Conservation (phyloP, 2,888 invertebrate species). For the Trachelus stipa region DNA sequence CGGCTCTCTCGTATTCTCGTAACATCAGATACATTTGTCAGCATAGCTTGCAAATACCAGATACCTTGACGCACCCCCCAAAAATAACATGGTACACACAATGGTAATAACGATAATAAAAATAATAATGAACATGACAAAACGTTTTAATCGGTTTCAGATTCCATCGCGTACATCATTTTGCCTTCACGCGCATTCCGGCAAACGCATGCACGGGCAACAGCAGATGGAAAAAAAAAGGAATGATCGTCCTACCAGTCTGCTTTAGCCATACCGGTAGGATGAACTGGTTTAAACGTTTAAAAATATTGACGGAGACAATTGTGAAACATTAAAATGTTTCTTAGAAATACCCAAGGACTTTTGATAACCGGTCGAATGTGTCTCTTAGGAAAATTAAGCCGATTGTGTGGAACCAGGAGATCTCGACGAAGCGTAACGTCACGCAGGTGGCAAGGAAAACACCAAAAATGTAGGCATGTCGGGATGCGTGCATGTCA, state of each 20-base stretch:
- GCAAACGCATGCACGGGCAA: not conserved
- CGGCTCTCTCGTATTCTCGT: conserved; percentile 25
- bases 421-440: conserved; percentile 20
- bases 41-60: conserved; percentile 42
- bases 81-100: not conserved
- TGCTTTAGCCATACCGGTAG: not conserved
- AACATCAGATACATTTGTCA: conserved; percentile 40
- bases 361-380: not conserved
- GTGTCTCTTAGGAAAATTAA: not conserved
- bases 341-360: not conserved
- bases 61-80: conserved; percentile 50
- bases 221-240: not conserved
- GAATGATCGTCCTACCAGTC: not conserved
- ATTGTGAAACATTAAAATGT: not conserved
- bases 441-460: conserved; percentile 59
- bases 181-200: not conserved
- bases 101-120: not conserved
- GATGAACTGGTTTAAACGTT: not conserved
- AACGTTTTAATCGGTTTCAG: not conserved
- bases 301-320: not conserved
- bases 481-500: conserved; percentile 26
- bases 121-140: not conserved
- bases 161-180: not conserved
- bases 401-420: not conserved
- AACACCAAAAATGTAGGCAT: conserved; percentile 63